These are phyloP conservation scores for Lasioglossum morio DNA, from an alignment of 2,888 invertebrate genomes.

Conservation along the genomic window DNA sequence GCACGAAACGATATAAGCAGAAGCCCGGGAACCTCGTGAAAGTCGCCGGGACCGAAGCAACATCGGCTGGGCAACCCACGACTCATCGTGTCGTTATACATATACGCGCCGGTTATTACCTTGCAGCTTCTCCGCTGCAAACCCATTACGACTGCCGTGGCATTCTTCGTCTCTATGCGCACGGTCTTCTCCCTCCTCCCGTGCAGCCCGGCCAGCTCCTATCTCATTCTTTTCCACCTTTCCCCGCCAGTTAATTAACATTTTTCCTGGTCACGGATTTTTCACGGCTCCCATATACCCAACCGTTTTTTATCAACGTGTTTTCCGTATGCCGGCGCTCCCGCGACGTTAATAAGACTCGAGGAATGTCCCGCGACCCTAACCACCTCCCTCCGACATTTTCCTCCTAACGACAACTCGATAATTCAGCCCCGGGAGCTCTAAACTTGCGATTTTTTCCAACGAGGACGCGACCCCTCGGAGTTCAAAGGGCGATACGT, in stretches of 20 bases:
- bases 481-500: not conserved
- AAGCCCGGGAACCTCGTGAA: slow-evolving; percentile 67
- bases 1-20: slow-evolving; percentile 46
- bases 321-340: slow-evolving; percentile 17
- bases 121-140: slow-evolving; percentile 67
- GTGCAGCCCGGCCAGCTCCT: slow-evolving; percentile 4
- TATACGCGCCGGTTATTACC: slow-evolving; percentile 71
- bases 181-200: not conserved
- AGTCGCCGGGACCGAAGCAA: slow-evolving; percentile 58
- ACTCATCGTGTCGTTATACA: slow-evolving; percentile 73
- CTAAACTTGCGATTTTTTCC: not conserved
- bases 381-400: not conserved
- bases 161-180: slow-evolving; percentile 61
- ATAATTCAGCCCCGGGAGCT: slow-evolving; percentile 1
- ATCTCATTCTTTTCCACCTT: slow-evolving; percentile 37
- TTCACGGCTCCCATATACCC: slow-evolving; percentile 3
- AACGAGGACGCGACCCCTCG: not conserved
- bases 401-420: not conserved
- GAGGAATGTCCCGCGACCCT: not conserved
- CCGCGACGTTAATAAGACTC: slow-evolving; percentile 3
- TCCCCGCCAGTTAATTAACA: slow-evolving; percentile 59
- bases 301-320: slow-evolving; percentile 23
- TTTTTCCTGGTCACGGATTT: slow-evolving; percentile 34
- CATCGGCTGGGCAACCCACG: slow-evolving; percentile 67
- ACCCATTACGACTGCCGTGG: slow-evolving; percentile 70